These are phyloP conservation scores for Pitta sordida DNA, from an alignment of 2,113 vertebrate species.

Conservation along the genomic window DNA sequence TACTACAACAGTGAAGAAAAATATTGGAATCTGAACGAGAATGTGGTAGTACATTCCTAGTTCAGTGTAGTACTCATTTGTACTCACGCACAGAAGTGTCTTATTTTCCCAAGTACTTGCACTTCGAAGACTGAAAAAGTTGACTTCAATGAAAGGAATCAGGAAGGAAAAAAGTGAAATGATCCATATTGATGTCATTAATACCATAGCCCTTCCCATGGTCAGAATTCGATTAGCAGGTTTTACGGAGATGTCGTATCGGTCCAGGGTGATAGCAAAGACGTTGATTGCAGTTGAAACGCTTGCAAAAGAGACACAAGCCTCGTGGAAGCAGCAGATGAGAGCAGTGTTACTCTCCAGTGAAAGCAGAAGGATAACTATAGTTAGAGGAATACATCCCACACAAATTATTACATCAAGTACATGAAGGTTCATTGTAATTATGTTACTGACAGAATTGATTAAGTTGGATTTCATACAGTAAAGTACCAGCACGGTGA, in stretches of 20 bases:
- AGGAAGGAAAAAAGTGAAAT: slow-evolving; percentile 93
- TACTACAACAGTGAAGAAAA: slow-evolving; percentile 93
- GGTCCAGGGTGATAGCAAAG: slow-evolving; percentile 94
- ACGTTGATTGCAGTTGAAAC: slow-evolving; percentile 97
- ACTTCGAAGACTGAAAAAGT: slow-evolving; percentile 85
- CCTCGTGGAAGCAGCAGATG: slow-evolving; percentile 98
- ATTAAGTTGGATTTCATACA: slow-evolving; percentile 99
- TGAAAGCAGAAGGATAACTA: slow-evolving; percentile 91
- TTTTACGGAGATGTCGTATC: slow-evolving; percentile 97
- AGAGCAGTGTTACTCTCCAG: slow-evolving; percentile 90
- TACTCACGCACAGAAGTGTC: slow-evolving; percentile 82
- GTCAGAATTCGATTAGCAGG: slow-evolving; percentile 96
- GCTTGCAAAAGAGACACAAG: slow-evolving; percentile 96
- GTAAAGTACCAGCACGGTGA: slow-evolving; percentile 97
- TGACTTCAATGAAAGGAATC: slow-evolving; percentile 96
- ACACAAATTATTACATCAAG: slow-evolving; percentile 95
- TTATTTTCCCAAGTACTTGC: slow-evolving; percentile 85
- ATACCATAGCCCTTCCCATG: slow-evolving; percentile 89
- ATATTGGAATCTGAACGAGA: slow-evolving; percentile 96
- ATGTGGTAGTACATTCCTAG: slow-evolving; percentile 96
- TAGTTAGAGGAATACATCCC: slow-evolving; percentile 96
- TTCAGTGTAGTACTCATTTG: slow-evolving; percentile 89
- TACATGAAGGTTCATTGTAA: slow-evolving; percentile 98
- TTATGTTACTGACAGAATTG: slow-evolving; percentile 98
- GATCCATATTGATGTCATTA: slow-evolving; percentile 93